Conservation (phyloP, 2,113 vertebrate species). For the Syngnathoides biaculeatus region DNA sequence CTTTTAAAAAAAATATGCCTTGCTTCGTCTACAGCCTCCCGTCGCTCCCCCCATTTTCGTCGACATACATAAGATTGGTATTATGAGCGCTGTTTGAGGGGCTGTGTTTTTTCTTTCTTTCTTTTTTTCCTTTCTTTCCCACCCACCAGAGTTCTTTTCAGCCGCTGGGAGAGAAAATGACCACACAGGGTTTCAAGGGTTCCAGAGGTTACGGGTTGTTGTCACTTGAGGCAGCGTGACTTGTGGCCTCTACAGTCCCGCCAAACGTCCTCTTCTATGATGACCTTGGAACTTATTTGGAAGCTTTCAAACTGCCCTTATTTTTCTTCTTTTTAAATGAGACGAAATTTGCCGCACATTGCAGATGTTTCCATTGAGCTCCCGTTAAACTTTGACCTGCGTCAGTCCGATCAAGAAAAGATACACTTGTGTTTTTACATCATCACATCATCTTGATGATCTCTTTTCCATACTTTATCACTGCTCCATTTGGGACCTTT, state of each 20-base stretch:
- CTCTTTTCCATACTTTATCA: constrained; percentile 45
- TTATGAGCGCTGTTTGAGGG: constrained; percentile 60
- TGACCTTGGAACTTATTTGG: constrained; percentile 45
- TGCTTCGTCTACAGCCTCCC: constrained; percentile 51
- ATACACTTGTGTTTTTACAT: constrained; percentile 49
- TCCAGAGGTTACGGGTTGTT: constrained; percentile 60
- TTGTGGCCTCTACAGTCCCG: constrained; percentile 64
- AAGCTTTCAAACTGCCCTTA: constrained; percentile 35
- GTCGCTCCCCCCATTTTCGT: constrained; percentile 57
- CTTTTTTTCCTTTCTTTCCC: constrained; percentile 53
- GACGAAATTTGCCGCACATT: neutral
- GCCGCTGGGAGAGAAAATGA: constrained; percentile 64
- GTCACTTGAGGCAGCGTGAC: constrained; percentile 65
- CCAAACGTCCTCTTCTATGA: constrained; percentile 51
- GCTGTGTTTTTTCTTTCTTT: constrained; percentile 27
- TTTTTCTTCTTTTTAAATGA: constrained; percentile 22
- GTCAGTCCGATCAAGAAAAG: constrained; percentile 33
- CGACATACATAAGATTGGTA: constrained; percentile 73
- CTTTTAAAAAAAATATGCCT: constrained; percentile 63
- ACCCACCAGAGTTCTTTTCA: constrained; percentile 71
- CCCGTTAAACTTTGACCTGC: constrained; percentile 8
- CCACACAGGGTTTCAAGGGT: constrained; percentile 73
- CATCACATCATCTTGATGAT: constrained; percentile 33
- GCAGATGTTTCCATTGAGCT: neutral
- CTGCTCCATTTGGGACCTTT: constrained; percentile 60